Base-by-base conservation (phyloP, 2,113 vertebrate genomes). In the Tricholaema leucomelas region DNA sequence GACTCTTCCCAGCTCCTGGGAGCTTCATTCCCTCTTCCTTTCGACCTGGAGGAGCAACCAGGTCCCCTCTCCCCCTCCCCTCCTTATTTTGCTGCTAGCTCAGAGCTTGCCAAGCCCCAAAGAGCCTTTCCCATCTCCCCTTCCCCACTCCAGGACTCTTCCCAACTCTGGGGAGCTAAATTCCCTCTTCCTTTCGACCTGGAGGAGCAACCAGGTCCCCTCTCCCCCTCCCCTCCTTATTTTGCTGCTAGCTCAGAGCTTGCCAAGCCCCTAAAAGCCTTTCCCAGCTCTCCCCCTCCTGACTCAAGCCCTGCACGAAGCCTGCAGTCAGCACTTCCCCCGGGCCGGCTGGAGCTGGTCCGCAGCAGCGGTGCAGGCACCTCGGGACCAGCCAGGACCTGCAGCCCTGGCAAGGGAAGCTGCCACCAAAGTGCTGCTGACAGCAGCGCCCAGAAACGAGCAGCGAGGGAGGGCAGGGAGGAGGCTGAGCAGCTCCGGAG, bases 351-450 rank as follows among this genome's bases (percentile, higher is more conserved):
- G 55, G 40, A 81, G 93, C 93, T 44, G 71, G 74, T 65, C 87
- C 38, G 5, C 0, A 25, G 69, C 15, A 56, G 54, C 61, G 71
- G 63, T 16, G 46, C 48, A 28, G 52, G 15, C 54, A 55, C 27
- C 15, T 15, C 9, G 71, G 17, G 5, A 91, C 93, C 84, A 85
- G 93, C 84, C 80, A 42, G 66, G 80, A 90, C 93, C 93, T 94
- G 93, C 87, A 73, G 56, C 55, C 60, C 46, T 94, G 90, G 93
- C 93, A 18, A 91, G n/a, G 15, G 16, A 36, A 73, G 61, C 60
- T 24, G 48, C 48, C 48, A 12, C 21, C 5, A 50, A 50, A 12
- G 48, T 23, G 48, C 48, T 50, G 48, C 9, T 50, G 48, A 23
- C 48, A 50, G 48, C 48, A 50, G 48, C 21, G 6, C 21, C 21